These are phyloP conservation scores for Cosmorhoe ocellata DNA, from an alignment of 2,888 invertebrate genomes.

Conservation along the genomic window DNA sequence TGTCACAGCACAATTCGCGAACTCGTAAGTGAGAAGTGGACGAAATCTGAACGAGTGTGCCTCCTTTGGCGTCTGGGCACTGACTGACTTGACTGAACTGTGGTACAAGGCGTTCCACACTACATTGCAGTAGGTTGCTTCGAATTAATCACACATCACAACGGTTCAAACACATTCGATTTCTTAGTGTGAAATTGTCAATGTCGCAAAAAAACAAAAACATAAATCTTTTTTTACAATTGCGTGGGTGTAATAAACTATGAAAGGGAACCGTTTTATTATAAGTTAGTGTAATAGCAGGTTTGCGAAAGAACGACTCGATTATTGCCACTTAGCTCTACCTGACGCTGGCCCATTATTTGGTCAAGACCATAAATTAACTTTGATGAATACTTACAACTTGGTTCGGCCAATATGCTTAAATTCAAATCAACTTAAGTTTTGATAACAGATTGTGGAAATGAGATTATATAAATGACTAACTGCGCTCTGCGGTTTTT, in stretches of 20 bases:
- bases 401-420: too few species aligned
- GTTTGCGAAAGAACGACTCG: slow-evolving; percentile 22
- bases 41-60: slow-evolving; percentile 19
- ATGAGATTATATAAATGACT: too few species aligned
- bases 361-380: slow-evolving; percentile 32
- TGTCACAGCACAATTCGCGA: slow-evolving; percentile 49
- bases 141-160: too few species aligned
- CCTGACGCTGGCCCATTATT: slow-evolving; percentile 43
- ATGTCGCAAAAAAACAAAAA: neutral
- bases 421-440: too few species aligned
- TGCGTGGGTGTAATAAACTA: slow-evolving; percentile 15
- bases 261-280: slow-evolving; percentile 10
- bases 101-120: too few species aligned
- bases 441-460: too few species aligned
- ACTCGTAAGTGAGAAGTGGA: slow-evolving; percentile 27
- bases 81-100: slow-evolving; percentile 41
- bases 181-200: too few species aligned
- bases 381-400: neutral
- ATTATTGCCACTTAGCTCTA: slow-evolving; percentile 36
- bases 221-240: slow-evolving; percentile 7
- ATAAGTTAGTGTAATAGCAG: slow-evolving; percentile 1
- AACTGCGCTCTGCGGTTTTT: too few species aligned
- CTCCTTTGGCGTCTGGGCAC: slow-evolving; percentile 47
- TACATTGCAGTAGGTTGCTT: too few species aligned
- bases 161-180: too few species aligned